Evolutionary conservation across 2,888 invertebrate species (phyloP), one percentile per base, ranked within the genome.

Genomic region (Autographa gamma): DNA sequence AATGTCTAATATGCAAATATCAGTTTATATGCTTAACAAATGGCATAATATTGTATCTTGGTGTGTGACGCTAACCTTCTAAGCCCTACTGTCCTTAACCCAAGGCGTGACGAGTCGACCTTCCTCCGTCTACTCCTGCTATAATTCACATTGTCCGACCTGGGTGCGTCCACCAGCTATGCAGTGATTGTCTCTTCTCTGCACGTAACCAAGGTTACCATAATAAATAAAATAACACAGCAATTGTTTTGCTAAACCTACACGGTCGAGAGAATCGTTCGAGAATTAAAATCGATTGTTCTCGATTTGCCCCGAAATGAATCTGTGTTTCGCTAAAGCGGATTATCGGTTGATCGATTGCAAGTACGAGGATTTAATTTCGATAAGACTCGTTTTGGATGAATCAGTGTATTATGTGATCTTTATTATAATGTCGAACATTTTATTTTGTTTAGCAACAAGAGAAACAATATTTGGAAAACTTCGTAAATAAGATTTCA

Each of bases 151-250:
- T 89, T 90, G 92, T 93, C 85, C 86, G 88, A 89, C 89, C 88
- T 94, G 91, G 95, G 95, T 94, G 95, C 95, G 94, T 94, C 94
- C 86, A 82, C 80, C 76, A 92, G 88, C 86, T 93, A 95, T 94
- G 93, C 94, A 93, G 95, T 92, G 95, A 95, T 93, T 95, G 95
- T 95, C 95, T 93, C 93, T 93, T 94, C 94, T 89, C 90, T 92
- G 89, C 89, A 91, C 90, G 88, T 80, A 76, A 41, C 79, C 93
- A 95, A 93, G 95, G 95, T 83, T 87, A 83, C 83, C 83, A 81
- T 84, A 80, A 80, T 74, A 71, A 52, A 59, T 56, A 77, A 56
- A 59, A 66, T 62, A 80, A 71, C 80, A 77, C 66, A 14, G 16
- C 19, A 70, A 74, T 80, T 71, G 60, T 71, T 82, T 66, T 71